A percentile compares a stretch with the other conserved stretches of the same genome.
Conservation (phyloP, 2,888 invertebrate species). For the Cantharis flavilabris region DNA sequence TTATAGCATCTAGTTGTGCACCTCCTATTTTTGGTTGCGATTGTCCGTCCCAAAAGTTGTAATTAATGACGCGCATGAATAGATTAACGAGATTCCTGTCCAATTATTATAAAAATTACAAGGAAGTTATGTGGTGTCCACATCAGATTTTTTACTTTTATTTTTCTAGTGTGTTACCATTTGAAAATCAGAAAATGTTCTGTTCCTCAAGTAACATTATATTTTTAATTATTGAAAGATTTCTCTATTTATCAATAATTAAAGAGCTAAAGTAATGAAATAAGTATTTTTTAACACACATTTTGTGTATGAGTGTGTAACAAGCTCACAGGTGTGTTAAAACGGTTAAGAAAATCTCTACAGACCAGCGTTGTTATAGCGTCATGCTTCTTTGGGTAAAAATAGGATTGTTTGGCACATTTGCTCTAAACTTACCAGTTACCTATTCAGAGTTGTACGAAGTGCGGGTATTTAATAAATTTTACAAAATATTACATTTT, state of each 20-base stretch:
- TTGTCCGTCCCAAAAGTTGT: too few relatives aligned
- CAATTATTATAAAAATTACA: too few relatives aligned
- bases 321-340: conserved; percentile 34
- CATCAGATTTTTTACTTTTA: too few relatives aligned
- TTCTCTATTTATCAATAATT: neutral
- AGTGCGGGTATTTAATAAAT: conserved; percentile 39
- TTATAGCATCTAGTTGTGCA: too few relatives aligned
- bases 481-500: conserved; percentile 23
- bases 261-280: neutral
- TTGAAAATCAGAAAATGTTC: too few relatives aligned
- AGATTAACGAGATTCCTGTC: too few relatives aligned
- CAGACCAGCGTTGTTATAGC: conserved; percentile 33
- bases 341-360: conserved; percentile 31
- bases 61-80: too few relatives aligned
- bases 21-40: too few relatives aligned
- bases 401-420: conserved; percentile 52
- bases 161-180: too few relatives aligned
- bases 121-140: too few relatives aligned
- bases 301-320: neutral
- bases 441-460: conserved; percentile 39
- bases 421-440: conserved; percentile 47
- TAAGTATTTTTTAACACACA: neutral
- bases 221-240: neutral
- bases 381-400: conserved; percentile 46
- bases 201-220: neutral